Conservation (phyloP, 2,113 vertebrate genomes). For the Myxocyprinus asiaticus region DNA sequence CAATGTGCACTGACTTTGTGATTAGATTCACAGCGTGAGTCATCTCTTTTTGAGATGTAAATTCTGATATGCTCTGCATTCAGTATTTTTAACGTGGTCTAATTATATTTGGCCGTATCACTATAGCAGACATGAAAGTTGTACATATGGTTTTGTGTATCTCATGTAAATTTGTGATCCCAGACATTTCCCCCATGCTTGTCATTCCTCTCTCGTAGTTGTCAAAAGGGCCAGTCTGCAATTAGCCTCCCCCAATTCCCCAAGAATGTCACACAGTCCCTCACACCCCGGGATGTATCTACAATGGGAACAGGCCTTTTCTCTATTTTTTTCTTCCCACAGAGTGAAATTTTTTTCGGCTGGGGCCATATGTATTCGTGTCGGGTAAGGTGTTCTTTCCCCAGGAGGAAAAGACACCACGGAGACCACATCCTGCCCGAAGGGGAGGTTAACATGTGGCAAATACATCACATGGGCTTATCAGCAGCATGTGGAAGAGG, state of each 20-base stretch:
- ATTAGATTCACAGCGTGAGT: slow-evolving; percentile 5
- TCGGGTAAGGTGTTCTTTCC: too few species aligned
- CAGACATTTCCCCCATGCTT: slow-evolving; percentile 33
- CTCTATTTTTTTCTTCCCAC: too few species aligned
- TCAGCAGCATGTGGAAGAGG: too few species aligned
- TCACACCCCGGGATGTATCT: too few species aligned
- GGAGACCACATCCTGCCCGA: too few species aligned
- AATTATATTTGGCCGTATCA: slow-evolving; percentile 29
- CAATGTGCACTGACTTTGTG: slow-evolving; percentile 11
- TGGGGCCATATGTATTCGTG: too few species aligned
- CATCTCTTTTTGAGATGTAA: slow-evolving; percentile 30
- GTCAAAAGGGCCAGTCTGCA: slow-evolving; percentile 21
- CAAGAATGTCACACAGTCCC: too few species aligned
- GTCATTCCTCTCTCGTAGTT: slow-evolving; percentile 22
- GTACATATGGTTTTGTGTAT: slow-evolving; percentile 14
- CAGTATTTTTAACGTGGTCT: slow-evolving; percentile 1
- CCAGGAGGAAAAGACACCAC: too few species aligned
- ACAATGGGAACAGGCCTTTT: too few species aligned
- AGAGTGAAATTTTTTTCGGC: too few species aligned
- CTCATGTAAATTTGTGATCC: slow-evolving; percentile 8
- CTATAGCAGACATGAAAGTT: slow-evolving; percentile 11
- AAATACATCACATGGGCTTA: too few species aligned
- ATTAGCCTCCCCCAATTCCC: slow-evolving; percentile 47
- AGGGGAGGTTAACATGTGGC: too few species aligned
- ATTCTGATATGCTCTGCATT: slow-evolving; percentile 15